A percentile compares a stretch with the other conserved stretches of the same genome.
These are phyloP conservation scores for Bombus affinis DNA, from an alignment of 1,140 invertebrate species.

Conservation along the genomic window DNA sequence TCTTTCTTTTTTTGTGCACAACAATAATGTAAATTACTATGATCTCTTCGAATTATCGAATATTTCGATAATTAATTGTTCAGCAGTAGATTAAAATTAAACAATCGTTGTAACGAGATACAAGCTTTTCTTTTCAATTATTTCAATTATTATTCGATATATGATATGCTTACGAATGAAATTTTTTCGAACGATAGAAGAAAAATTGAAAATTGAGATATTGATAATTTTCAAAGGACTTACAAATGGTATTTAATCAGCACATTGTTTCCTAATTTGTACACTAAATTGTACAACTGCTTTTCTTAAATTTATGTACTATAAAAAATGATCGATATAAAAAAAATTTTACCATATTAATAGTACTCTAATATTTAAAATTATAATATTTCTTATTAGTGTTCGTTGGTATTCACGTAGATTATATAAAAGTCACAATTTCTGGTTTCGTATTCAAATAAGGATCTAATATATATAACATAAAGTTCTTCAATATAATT, in stretches of 20 bases:
- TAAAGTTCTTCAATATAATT: too few species aligned
- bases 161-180: constrained; percentile 3
- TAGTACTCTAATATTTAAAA: background rate
- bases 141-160: background rate
- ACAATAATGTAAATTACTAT: background rate
- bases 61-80: background rate
- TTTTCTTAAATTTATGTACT: constrained; percentile 14
- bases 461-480: too few species aligned
- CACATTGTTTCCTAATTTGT: background rate
- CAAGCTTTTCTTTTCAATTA: background rate
- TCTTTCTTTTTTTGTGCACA: background rate
- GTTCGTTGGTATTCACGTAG: background rate
- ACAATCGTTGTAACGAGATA: too few species aligned
- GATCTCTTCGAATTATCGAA: background rate
- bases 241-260: background rate
- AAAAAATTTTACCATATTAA: background rate
- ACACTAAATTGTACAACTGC: background rate
- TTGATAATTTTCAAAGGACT: background rate
- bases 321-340: constrained; percentile 17
- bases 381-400: background rate
- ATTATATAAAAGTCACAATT: background rate
- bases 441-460: background rate
- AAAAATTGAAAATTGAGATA: background rate
- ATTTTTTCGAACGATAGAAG: background rate
- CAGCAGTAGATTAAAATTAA: too few species aligned